Base-by-base conservation (phyloP, 2,888 invertebrate genomes). In the Mycalesis mineus region DNA sequence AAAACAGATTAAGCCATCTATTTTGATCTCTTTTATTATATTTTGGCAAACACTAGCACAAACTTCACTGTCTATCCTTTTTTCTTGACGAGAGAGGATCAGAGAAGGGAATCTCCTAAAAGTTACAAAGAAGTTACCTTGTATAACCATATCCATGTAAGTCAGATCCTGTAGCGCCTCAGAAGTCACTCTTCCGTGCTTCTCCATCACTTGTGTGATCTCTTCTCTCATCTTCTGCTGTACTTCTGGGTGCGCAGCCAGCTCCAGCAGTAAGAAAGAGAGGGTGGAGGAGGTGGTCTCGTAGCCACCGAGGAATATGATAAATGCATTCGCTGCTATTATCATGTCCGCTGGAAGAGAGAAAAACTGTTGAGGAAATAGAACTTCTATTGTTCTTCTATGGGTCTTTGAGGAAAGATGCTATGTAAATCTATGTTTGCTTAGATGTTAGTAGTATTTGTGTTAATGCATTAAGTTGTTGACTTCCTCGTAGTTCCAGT, bases 221-320 rank as follows among this genome's bases (percentile, higher is more conserved):
- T 92, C 92, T 0, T 68, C 62, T 55, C 91, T 74, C 70, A 92
- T 65, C 67, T 74, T 87, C 40, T 87, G 80, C 72, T 93, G 93
- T 0, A 92, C 84, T 0, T 80, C 75, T 2, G 80, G 88, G 60
- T 92, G 77, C 0, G 88, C 78, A 0, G 91, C 91, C 49, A 93
- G 71, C 73, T 91, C 91, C 68, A 92, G 85, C 37, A 92, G 77
- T 7, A 91, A 76, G 67, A 91, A 92, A 17, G 91, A 88, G 47
- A 92, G 79, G 0, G 91, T 91, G 0, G 91, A 89, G 0, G 91
- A 91, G 0, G 92, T 91, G 5, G 92, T 92, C 74, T 93, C 92
- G 69, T 91, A 92, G 0, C 92, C 92, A 0, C 92, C 93, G 8
- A 91, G 77, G 71, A 92, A 92, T 64, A 93, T 92, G 53, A 92